Percentiles rank a stretch among this genome's conserved stretches.
Evolutionary conservation across 2,113 vertebrate species (phyloP).

Genomic region (Gopherus flavomarginatus): DNA sequence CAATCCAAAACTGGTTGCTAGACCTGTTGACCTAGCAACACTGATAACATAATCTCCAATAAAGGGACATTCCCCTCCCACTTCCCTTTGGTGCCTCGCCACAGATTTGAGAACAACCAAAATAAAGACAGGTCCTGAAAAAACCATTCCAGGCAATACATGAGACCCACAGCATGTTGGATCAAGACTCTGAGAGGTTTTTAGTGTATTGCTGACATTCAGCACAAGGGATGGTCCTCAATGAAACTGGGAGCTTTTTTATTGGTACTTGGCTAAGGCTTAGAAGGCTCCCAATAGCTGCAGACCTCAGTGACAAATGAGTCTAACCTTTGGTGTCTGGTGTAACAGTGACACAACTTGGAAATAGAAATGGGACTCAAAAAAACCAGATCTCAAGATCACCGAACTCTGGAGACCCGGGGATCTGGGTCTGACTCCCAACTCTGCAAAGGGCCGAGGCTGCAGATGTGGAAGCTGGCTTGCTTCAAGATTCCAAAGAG

Average conservation of each 20-base stretch:
- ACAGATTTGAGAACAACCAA: not conserved
- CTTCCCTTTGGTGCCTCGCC: not conserved
- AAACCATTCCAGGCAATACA: too few species aligned
- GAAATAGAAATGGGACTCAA: not conserved
- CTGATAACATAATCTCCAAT: not conserved
- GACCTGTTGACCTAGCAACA: not conserved
- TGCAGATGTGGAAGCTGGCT: too few species aligned
- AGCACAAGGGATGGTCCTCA: too few species aligned
- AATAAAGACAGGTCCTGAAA: not conserved
- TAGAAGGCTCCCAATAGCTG: not conserved
- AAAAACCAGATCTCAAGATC: not conserved
- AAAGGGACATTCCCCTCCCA: not conserved
- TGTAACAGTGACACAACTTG: not conserved
- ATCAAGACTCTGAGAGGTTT: not conserved
- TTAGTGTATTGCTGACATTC: not conserved
- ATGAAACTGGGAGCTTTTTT: not conserved
- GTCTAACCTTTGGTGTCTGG: not conserved
- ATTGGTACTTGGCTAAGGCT: not conserved
- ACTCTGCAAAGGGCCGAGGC: not conserved
- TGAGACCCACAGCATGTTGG: too few species aligned
- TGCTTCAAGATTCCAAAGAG: rapidly evolving
- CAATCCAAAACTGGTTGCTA: not conserved
- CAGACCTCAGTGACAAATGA: not conserved
- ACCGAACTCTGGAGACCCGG: not conserved
- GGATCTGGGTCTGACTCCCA: not conserved